Base-by-base conservation (phyloP, 2,797 vertebrate species). In the Synanceia verrucosa region DNA sequence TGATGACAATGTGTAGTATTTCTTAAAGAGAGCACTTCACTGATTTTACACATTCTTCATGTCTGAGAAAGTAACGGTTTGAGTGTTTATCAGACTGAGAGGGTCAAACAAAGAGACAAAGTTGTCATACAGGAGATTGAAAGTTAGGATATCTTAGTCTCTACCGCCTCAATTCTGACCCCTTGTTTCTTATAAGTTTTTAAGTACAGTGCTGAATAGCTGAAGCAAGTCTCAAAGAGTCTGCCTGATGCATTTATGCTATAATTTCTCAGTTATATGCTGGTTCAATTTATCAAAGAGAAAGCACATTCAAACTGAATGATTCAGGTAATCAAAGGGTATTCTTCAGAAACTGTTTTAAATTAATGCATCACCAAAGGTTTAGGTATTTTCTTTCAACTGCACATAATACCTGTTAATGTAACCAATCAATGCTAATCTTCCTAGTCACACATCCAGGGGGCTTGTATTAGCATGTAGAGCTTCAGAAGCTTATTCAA, bases 381-480 rank as follows among this genome's bases (percentile, higher is more conserved):
- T 46, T 23, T 19, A 23, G 41, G 14, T 18, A 28, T 28, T 63
- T 66, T 37, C 34, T 67, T 78, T 72, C 16, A 48, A 6, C 19
- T 9, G 37, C 23, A 57, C 28, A 47, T 19, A 58, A 63, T 19
- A 39, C 18, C 14, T 63, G 12, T 67, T 62, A n/a, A 14, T 41
- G 19, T 57, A 29, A 62, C 31, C 19, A 50, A 19, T 48, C 36
- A 26, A 51, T 33, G 4, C 4, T 52, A 70, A 52, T 70, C 61
- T 16, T 67, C 14, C 37, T 19, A 28, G 41, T 58, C 41, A 65
- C 46, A 52, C 18, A 60, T 36, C 46, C 28, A 21, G 29, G 58
- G 1, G 8, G 52, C 47, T 21, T 53, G 39, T 50, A 39, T 39
- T 24, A 46, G 18, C 63, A 19, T 60, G 48, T n/a, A 57, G 47